Percentiles rank a stretch among this genome's conserved stretches.
Evolutionary conservation across 2,113 vertebrate species (phyloP).

Genomic region (Perca fluviatilis): DNA sequence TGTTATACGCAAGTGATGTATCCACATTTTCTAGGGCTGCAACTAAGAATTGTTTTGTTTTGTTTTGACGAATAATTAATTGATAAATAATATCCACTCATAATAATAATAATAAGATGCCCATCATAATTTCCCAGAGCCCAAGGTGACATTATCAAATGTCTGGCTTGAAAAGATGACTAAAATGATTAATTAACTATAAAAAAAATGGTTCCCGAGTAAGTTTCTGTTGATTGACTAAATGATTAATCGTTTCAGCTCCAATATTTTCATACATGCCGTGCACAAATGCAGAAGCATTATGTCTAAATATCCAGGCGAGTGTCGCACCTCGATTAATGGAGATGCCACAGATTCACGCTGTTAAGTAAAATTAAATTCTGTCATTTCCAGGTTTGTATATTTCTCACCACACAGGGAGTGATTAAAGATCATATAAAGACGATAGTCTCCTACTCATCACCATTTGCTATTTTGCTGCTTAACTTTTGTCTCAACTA

Average conservation of each 20-base stretch:
- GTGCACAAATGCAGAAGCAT: not conserved
- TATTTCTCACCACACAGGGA: constrained; percentile 15
- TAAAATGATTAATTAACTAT: constrained; percentile 1
- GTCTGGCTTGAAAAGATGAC: not conserved
- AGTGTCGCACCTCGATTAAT: constrained; percentile 10
- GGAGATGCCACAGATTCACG: constrained; percentile 1
- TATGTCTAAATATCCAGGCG: not conserved
- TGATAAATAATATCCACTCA: not conserved
- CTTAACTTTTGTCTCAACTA: not conserved
- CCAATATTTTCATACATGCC: not conserved
- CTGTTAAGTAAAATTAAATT: constrained; percentile 40
- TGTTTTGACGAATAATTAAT: not conserved
- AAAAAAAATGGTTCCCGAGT: not conserved
- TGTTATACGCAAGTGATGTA: not conserved
- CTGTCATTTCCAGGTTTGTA: not conserved
- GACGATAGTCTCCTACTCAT: not conserved
- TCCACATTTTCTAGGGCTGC: not conserved
- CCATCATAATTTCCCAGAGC: constrained; percentile 12
- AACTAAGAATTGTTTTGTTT: not conserved
- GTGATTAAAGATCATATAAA: not conserved
- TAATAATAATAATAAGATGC: not conserved
- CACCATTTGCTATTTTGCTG: not conserved
- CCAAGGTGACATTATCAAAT: constrained; percentile 10
- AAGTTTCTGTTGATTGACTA: not conserved
- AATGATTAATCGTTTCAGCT: not conserved